These are phyloP conservation scores for Siniperca scherzeri DNA, from an alignment of 2,797 vertebrate genomes.

Conservation along the genomic window DNA sequence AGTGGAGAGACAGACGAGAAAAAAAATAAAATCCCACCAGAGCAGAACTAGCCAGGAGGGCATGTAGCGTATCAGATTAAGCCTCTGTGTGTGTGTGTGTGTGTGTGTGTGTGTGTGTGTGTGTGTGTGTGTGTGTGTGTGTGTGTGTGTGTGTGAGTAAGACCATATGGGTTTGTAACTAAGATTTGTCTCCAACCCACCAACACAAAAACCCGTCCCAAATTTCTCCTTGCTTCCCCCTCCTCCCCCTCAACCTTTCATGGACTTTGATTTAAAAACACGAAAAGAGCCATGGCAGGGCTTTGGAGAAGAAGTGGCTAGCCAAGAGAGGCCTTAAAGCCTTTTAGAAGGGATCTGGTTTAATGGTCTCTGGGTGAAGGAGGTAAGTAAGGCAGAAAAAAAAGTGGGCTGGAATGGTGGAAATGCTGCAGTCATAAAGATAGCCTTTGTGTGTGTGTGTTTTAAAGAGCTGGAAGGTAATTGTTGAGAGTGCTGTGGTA, in stretches of 20 bases:
- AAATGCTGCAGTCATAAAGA: constrained; percentile 77
- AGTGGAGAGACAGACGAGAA: constrained; percentile 52
- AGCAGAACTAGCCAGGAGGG: constrained; percentile 70
- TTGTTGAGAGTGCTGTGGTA: constrained; percentile 73
- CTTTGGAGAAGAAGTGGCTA: constrained; percentile 72
- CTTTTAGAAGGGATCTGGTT: constrained; percentile 79
- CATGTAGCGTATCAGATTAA: constrained; percentile 75
- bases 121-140: constrained; percentile 12
- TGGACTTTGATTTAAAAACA: constrained; percentile 80
- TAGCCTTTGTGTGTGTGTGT: constrained; percentile 56
- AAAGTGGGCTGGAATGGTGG: constrained; percentile 59
- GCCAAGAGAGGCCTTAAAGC: constrained; percentile 77
- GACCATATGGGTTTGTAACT: constrained; percentile 66
- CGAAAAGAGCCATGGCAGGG: constrained; percentile 72
- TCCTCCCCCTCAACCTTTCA: constrained; percentile 57
- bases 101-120: constrained; percentile 13
- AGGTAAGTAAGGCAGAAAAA: constrained; percentile 65
- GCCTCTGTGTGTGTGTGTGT: constrained; percentile 15
- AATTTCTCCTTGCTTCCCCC: constrained; percentile 45
- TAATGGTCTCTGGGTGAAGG: constrained; percentile 78
- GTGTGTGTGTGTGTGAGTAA: constrained; percentile 20
- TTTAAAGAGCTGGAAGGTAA: constrained; percentile 69
- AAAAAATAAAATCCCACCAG: constrained; percentile 63
- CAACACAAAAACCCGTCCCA: constrained; percentile 67
- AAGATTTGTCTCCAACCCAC: constrained; percentile 71